Evolutionary conservation across 2,113 vertebrate genomes (phyloP).

Genomic region (Caloenas nicobarica): DNA sequence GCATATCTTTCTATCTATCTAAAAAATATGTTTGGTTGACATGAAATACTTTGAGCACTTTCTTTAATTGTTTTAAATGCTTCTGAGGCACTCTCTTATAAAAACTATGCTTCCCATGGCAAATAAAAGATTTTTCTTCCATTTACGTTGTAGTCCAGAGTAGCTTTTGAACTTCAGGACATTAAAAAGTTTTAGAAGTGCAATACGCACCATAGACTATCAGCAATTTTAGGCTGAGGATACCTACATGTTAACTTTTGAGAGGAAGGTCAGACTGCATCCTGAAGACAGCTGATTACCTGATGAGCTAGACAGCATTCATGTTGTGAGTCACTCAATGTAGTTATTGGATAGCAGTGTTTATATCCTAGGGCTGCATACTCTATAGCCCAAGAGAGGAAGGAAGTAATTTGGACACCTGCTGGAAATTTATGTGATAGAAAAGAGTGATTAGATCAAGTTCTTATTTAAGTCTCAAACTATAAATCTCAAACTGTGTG

Average conservation of each 20-base stretch:
- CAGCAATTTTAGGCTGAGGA: neutral
- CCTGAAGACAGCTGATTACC: neutral
- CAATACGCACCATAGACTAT: neutral
- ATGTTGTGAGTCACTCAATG: neutral
- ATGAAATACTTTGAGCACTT: neutral
- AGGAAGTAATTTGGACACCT: neutral
- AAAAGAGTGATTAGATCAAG: neutral
- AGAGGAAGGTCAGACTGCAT: constrained; percentile 16
- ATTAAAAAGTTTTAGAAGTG: neutral
- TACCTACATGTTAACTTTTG: neutral
- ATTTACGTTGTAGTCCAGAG: neutral
- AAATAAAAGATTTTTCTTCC: neutral
- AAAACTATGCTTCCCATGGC: neutral
- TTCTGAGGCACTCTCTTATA: neutral
- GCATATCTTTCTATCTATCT: neutral
- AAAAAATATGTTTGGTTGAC: neutral
- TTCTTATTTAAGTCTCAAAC: constrained; percentile 48
- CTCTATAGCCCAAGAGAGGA: neutral
- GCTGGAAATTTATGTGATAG: constrained; percentile 1
- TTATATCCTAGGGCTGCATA: neutral
- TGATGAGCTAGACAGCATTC: neutral
- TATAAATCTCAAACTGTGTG: constrained; percentile 2
- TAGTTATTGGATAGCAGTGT: neutral
- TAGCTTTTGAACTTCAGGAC: neutral
- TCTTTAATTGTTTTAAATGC: neutral